phyloP scores from a whole-genome alignment of 1,140 invertebrate genomes.

The Eriosoma lanigerum region DNA sequence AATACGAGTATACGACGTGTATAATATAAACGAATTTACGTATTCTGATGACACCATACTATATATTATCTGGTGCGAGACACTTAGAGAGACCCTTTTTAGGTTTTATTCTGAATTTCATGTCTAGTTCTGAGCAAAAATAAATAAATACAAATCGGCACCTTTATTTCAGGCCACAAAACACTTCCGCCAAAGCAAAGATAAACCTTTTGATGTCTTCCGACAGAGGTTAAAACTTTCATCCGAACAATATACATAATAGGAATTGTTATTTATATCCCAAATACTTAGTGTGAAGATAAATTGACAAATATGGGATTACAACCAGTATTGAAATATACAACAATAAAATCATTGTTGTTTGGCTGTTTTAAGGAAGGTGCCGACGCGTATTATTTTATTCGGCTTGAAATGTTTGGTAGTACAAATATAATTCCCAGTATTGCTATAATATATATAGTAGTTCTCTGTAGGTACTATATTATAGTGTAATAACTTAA shows the following conservation, averaged over 20 bases:
- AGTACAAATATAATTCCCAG: neutral
- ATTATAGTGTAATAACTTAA: neutral
- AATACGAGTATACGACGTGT: too few relatives aligned
- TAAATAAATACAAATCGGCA: slow-evolving; percentile 13
- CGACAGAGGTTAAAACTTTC: slow-evolving; percentile 31
- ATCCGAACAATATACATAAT: neutral
- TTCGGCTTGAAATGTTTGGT: neutral
- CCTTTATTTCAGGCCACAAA: neutral
- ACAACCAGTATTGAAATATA: neutral
- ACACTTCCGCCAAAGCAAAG: slow-evolving; percentile 28
- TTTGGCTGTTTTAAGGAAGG: neutral
- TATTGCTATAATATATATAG: neutral
- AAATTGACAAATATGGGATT: neutral
- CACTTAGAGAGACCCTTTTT: neutral
- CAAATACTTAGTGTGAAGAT: neutral
- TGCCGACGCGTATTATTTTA: neutral
- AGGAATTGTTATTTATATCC: neutral
- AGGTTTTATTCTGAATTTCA: slow-evolving; percentile 33
- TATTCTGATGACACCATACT: slow-evolving; percentile 4
- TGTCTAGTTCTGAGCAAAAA: slow-evolving; percentile 23
- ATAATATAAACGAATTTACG: too few relatives aligned
- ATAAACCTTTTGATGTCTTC: slow-evolving; percentile 30
- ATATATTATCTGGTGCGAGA: slow-evolving; percentile 1
- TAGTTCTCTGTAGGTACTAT: too few relatives aligned
- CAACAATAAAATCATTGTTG: neutral